Percentiles rank a stretch among this genome's conserved stretches.
Conservation (phyloP, 2,797 vertebrate genomes). For the Jordanella pulchra region DNA sequence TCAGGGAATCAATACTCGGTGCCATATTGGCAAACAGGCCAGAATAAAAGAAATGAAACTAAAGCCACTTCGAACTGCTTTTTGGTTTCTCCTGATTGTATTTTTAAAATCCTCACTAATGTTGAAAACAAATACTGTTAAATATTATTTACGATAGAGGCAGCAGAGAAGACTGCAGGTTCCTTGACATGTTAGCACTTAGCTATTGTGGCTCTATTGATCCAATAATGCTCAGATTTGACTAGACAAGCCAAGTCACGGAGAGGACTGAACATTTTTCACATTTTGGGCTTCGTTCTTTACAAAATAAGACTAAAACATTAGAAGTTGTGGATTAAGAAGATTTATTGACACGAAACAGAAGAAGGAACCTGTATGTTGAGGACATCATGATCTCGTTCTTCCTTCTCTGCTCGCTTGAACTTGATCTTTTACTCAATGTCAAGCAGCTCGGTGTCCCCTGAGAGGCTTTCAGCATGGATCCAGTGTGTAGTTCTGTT, state of each 20-base stretch:
- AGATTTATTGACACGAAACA: neutral
- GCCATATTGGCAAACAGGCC: no score
- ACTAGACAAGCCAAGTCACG: neutral
- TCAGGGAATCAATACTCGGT: no score
- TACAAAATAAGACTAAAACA: neutral
- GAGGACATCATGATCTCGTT: constrained; percentile 4
- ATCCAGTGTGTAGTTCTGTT: neutral
- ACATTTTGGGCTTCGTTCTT: neutral
- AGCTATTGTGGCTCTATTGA: neutral
- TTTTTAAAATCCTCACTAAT: neutral
- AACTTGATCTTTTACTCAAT: constrained; percentile 9
- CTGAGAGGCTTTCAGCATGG: constrained; percentile 7
- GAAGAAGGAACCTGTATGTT: neutral
- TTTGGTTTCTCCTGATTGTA: neutral
- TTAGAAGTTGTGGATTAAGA: neutral
- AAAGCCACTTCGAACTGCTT: neutral
- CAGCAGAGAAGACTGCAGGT: neutral
- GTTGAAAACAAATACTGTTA: neutral
- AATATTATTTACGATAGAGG: neutral
- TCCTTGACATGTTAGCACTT: neutral
- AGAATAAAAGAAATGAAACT: no score
- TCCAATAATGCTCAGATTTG: neutral
- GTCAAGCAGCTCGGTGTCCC: constrained; percentile 6
- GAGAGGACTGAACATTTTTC: neutral
- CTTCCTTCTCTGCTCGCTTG: neutral